These are phyloP conservation scores for Acrocera orbiculus DNA, from an alignment of 2,888 invertebrate genomes.

Conservation along the genomic window DNA sequence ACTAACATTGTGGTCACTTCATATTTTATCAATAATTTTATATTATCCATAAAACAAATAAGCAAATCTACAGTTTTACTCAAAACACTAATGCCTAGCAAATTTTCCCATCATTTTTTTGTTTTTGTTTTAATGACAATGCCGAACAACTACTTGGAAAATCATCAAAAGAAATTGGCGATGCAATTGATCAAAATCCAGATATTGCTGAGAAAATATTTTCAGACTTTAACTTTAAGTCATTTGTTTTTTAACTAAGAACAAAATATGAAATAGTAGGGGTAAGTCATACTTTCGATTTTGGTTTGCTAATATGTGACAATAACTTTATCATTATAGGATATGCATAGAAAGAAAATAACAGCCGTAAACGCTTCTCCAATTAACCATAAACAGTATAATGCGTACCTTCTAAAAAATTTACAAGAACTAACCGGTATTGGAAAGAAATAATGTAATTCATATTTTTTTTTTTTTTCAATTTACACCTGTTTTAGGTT, in stretches of 20 bases:
- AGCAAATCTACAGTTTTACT: too few relatives aligned
- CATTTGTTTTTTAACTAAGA: slow-evolving; percentile 66
- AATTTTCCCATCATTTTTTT: too few relatives aligned
- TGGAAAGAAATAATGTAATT: slow-evolving; percentile 21
- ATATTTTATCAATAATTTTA: too few relatives aligned
- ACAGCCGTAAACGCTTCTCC: slow-evolving; percentile 50
- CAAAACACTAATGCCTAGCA: too few relatives aligned
- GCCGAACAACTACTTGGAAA: slow-evolving; percentile 61
- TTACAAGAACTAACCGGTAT: slow-evolving; percentile 47
- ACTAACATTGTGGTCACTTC: too few relatives aligned
- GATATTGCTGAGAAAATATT: slow-evolving; percentile 49
- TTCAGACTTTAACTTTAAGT: slow-evolving; percentile 57
- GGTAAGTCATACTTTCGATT: slow-evolving; percentile 37
- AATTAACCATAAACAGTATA: slow-evolving; percentile 60
- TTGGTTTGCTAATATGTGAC: background rate
- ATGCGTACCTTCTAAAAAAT: slow-evolving; percentile 48
- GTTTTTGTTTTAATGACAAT: slow-evolving; percentile 68
- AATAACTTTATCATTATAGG: slow-evolving; percentile 14
- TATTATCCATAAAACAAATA: too few relatives aligned
- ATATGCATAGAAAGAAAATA: slow-evolving; percentile 46
- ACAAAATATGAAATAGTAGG: slow-evolving; percentile 84
- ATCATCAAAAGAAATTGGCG: slow-evolving; percentile 59
- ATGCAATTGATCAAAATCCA: slow-evolving; percentile 48
- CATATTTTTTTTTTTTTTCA: too few relatives aligned
- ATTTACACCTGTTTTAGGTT: too few relatives aligned